phyloP scores from a whole-genome alignment of 2,888 invertebrate species.

The Macrosoma leucophasiata region DNA sequence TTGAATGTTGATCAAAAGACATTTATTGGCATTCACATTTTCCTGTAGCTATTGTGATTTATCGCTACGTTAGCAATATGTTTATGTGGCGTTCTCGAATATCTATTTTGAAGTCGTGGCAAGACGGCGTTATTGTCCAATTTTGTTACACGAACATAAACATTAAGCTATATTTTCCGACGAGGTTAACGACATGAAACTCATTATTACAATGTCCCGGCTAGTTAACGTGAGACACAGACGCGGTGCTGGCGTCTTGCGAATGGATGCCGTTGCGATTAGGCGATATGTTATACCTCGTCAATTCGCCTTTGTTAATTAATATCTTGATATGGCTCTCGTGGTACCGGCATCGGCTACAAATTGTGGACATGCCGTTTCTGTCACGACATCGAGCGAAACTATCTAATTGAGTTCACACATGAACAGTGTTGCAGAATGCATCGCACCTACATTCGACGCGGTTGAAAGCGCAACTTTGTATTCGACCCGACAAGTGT shows the following conservation, averaged over 20 bases:
- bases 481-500: conserved; percentile 21
- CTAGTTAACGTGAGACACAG: conserved; percentile 10
- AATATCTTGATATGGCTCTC: conserved; percentile 27
- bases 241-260: conserved; percentile 7
- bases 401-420: conserved; percentile 58
- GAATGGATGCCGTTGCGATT: conserved; percentile 3
- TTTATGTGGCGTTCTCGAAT: no score
- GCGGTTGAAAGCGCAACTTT: conserved; percentile 24
- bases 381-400: conserved; percentile 33
- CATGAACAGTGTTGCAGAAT: conserved; percentile 52
- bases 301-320: conserved; percentile 25
- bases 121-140: no score
- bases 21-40: conserved; percentile 16
- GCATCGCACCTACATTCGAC: conserved; percentile 33
- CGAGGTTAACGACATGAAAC: conserved; percentile 20
- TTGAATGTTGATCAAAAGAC: conserved; percentile 6
- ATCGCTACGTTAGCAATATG: conserved; percentile 11
- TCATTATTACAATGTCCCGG: conserved; percentile 2
- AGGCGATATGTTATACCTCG: conserved; percentile 28
- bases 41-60: conserved; percentile 10
- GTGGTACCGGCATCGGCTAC: conserved; percentile 35
- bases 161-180: no score
- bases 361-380: conserved; percentile 34
- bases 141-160: no score
- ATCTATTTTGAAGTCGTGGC: no score